phyloP scores from a whole-genome alignment of 2,797 vertebrate genomes.

The Crenuchus spilurus region DNA sequence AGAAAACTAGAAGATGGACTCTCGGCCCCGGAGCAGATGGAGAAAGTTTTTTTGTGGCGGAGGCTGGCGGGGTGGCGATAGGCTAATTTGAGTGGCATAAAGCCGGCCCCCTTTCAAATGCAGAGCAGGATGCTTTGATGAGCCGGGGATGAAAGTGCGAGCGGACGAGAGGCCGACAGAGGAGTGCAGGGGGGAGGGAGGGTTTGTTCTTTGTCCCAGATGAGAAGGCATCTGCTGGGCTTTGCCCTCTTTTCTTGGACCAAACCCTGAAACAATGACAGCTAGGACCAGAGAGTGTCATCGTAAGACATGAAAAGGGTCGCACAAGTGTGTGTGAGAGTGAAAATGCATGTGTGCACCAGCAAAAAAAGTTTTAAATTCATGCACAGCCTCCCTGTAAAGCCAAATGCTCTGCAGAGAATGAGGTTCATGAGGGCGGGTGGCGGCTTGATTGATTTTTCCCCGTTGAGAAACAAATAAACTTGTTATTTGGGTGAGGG shows the following conservation, averaged over 20 bases:
- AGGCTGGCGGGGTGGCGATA: conserved; percentile 68
- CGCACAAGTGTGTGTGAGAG: background rate
- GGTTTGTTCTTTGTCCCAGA: conserved; percentile 75
- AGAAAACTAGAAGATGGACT: conserved; percentile 66
- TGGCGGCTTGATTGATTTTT: conserved; percentile 47
- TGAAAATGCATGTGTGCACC: conserved; percentile 7
- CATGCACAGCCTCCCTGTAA: background rate
- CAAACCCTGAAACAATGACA: conserved; percentile 67
- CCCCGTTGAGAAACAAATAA: conserved; percentile 48
- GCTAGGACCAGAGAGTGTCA: conserved; percentile 69
- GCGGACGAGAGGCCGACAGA: conserved; percentile 70
- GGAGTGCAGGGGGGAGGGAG: conserved; percentile 67
- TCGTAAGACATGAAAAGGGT: conserved; percentile 48
- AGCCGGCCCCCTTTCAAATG: conserved; percentile 79
- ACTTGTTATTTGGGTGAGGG: conserved; percentile 42
- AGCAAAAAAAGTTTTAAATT: conserved; percentile 20
- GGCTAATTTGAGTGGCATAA: conserved; percentile 75
- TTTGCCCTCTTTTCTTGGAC: conserved; percentile 64
- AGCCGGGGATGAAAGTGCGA: conserved; percentile 75
- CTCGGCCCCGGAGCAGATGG: conserved; percentile 71
- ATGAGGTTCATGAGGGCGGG: background rate
- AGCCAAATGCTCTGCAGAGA: conserved; percentile 15
- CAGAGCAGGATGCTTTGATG: conserved; percentile 80
- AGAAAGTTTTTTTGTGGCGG: conserved; percentile 69
- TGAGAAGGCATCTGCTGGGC: conserved; percentile 79